Percentiles rank a stretch among this genome's conserved stretches.
These are phyloP conservation scores for Bufo gargarizans DNA, from an alignment of 2,113 vertebrate species.

Conservation along the genomic window DNA sequence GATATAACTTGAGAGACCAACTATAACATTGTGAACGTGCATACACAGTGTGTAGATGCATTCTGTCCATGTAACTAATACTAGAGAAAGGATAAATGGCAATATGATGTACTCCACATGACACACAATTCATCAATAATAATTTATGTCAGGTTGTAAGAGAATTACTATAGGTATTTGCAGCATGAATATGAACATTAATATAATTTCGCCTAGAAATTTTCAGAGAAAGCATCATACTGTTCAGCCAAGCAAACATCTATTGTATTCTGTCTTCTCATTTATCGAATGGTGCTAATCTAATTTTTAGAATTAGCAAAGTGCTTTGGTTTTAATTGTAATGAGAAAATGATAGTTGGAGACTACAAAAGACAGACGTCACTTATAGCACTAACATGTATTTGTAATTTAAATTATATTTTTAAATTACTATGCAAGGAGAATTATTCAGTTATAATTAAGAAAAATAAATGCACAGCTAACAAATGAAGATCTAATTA, in stretches of 20 bases:
- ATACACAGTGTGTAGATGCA: constrained; percentile 29
- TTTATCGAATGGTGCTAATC: constrained; percentile 43
- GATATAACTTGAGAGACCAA: constrained; percentile 11
- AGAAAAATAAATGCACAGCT: constrained; percentile 27
- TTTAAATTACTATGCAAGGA: constrained; percentile 20
- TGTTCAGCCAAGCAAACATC: constrained; percentile 10
- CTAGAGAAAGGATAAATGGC: constrained; percentile 25
- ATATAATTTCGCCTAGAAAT: constrained; percentile 54
- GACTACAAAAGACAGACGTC: constrained; percentile 25
- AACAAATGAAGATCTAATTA: constrained; percentile 41
- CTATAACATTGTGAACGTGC: constrained; percentile 19
- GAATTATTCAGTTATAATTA: constrained; percentile 38
- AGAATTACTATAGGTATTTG: constrained; percentile 55
- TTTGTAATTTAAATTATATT: constrained; percentile 47
- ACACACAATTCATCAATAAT: constrained; percentile 54
- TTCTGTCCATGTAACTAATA: constrained; percentile 28
- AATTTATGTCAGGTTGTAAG: constrained; percentile 37
- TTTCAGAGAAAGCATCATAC: background rate
- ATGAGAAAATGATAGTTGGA: constrained; percentile 49
- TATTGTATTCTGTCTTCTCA: constrained; percentile 16
- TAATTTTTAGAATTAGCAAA: constrained; percentile 59
- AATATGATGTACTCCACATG: constrained; percentile 40
- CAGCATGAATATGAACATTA: constrained; percentile 55
- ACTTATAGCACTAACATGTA: constrained; percentile 29
- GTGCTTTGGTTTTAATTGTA: constrained; percentile 50